Evolutionary conservation across 2,888 invertebrate genomes (phyloP).

Genomic region (Sclerodermus sp.): DNA sequence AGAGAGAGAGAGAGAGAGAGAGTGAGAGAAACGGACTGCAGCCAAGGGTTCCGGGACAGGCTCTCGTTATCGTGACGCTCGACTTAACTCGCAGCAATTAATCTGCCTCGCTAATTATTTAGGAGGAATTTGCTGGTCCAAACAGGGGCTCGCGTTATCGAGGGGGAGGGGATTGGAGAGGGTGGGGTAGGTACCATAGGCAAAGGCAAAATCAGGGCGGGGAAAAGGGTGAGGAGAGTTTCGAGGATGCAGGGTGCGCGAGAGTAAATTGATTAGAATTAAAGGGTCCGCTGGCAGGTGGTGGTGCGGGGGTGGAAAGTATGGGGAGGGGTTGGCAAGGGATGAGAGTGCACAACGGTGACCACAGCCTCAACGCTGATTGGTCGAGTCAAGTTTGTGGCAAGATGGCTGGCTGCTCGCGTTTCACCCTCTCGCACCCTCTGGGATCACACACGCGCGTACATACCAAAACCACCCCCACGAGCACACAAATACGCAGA

Average conservation of each 20-base stretch:
- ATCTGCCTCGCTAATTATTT: conserved; percentile 54
- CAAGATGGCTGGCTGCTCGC: conserved; percentile 53
- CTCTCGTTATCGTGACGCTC: neutral
- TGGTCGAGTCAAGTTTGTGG: conserved; percentile 59
- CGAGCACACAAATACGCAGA: conserved; percentile 9
- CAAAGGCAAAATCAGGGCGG: conserved; percentile 41
- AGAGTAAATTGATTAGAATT: conserved; percentile 58
- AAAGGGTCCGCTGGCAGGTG: conserved; percentile 36
- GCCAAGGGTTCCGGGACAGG: too few species aligned
- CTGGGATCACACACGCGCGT: too few species aligned
- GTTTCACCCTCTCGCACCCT: neutral
- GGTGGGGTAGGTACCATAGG: conserved; percentile 47
- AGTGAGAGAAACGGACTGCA: neutral
- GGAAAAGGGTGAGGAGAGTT: conserved; percentile 15
- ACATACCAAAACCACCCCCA: conserved; percentile 3
- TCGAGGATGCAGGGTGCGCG: conserved; percentile 25
- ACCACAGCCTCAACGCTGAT: conserved; percentile 58
- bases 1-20: conserved; percentile 12
- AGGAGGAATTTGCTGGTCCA: conserved; percentile 25
- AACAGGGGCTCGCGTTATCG: too few species aligned
- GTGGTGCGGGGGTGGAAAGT: conserved; percentile 14
- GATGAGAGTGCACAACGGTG: conserved; percentile 52
- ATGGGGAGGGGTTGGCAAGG: conserved; percentile 21
- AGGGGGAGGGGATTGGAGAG: conserved; percentile 23
- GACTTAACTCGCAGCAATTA: conserved; percentile 47